Percentiles rank a stretch among this genome's conserved stretches.
These are phyloP conservation scores for Montipora cactus DNA, from an alignment of 64 coral and sea anemone genomes.

Conservation along the genomic window DNA sequence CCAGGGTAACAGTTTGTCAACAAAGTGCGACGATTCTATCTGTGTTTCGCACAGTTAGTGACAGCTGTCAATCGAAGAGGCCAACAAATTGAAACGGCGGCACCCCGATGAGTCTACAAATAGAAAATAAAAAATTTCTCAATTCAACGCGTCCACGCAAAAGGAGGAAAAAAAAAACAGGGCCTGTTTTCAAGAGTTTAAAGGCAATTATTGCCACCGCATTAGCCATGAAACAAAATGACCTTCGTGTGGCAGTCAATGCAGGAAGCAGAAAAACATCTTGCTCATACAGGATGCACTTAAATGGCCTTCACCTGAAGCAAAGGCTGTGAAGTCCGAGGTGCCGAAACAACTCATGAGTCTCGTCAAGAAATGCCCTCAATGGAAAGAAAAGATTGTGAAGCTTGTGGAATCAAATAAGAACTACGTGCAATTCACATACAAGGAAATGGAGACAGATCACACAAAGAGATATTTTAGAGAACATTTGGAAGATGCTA, in stretches of 20 bases:
- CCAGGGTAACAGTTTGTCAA: too few relatives aligned
- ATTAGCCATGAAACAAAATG: not conserved
- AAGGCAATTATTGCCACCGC: too few relatives aligned
- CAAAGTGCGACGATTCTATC: too few relatives aligned
- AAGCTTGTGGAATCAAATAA: not conserved
- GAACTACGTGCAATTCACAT: not conserved
- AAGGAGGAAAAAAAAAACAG: too few relatives aligned
- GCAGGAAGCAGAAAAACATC: not conserved
- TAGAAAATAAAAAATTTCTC: too few relatives aligned
- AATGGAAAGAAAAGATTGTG: not conserved
- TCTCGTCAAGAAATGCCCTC: not conserved
- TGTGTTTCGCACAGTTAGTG: too few relatives aligned
- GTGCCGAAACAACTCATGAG: not conserved
- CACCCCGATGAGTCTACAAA: too few relatives aligned
- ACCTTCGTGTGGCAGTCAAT: not conserved
- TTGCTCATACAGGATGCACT: not conserved
- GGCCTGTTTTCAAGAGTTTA: too few relatives aligned
- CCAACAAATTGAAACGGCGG: too few relatives aligned
- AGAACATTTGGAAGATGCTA: not conserved
- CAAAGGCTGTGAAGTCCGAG: too few relatives aligned
- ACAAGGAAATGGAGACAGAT: constrained; percentile 11
- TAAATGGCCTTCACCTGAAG: not conserved
- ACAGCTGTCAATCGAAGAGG: too few relatives aligned
- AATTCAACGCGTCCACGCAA: too few relatives aligned
- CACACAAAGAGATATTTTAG: not conserved